Conservation (phyloP, 1,140 invertebrate species). For the Globodera rostochiensis region DNA sequence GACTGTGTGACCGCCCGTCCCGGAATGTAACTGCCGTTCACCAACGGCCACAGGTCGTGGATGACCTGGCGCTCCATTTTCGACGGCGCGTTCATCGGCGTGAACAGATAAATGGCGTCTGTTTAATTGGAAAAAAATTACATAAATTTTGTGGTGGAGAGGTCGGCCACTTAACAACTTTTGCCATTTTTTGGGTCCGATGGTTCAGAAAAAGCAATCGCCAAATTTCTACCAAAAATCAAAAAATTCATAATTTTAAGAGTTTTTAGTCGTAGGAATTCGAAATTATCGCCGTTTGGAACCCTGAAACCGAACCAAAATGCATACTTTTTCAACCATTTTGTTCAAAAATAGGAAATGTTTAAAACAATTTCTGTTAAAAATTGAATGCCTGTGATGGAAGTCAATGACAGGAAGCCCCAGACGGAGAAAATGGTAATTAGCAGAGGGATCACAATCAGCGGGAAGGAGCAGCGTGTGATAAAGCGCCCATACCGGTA, state of each 20-base stretch:
- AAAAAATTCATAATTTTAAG: no score
- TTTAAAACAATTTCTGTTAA: conserved; percentile 52
- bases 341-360: conserved; percentile 43
- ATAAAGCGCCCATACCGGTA: conserved; percentile 58
- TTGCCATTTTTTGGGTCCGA: no score
- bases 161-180: no score
- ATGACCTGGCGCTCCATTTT: conserved; percentile 58
- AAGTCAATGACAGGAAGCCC: conserved; percentile 56
- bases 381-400: conserved; percentile 59
- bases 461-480: conserved; percentile 54
- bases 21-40: conserved; percentile 60
- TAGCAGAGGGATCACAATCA: conserved; percentile 58
- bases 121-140: neutral
- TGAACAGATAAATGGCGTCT: conserved; percentile 62
- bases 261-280: no score
- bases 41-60: conserved; percentile 61
- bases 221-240: no score
- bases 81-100: conserved; percentile 34
- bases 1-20: conserved; percentile 63
- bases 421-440: conserved; percentile 44
- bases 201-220: no score
- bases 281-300: no score
- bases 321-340: no score
- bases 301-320: no score
- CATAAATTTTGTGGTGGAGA: no score